Evolutionary conservation across 2,797 vertebrate species (phyloP), one percentile per base, ranked within the genome.

Genomic region (Odontamblyopus rebecca): DNA sequence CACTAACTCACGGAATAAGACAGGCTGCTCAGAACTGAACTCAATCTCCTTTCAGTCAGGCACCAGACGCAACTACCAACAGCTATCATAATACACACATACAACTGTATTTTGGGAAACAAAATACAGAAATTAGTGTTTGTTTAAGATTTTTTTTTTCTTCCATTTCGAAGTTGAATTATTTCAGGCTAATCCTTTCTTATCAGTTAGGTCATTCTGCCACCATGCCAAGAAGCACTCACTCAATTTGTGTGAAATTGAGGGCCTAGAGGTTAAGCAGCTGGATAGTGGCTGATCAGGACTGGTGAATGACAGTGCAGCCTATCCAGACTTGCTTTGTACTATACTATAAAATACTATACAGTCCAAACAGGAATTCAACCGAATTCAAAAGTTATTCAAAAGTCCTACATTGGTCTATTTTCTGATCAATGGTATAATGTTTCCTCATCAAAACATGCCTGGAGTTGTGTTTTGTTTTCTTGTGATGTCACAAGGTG

Each of bases 211-310:
- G 87, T 88, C 86, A 85, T 73, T 88, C 80, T 77, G 74, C 61
- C 75, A 29, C 48, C 81, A 75, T 27, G 79, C 78, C 61, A 70
- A 76, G 61, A 72, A 75, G 60, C 75, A 63, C 73, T 83, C 77
- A 30, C 64, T 86, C 84, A 88, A 79, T 85, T 73, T 82, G 79
- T 77, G 85, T 85, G 86, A 89, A 90, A 85, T 86, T 83, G 80
- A 86, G 76, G 79, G 80, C 80, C 86, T 75, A n/a, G n/a, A 82
- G 86, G 88, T 88, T 74, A 82, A 84, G 75, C 77, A 68, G 70
- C 77, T 72, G 82, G 78, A 88, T 78, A 91, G 86, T 83, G 68
- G 74, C 75, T 81, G 89, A 89, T 91, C 89, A 76, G n/a, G 77
- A 66, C 64, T 70, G 79, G 70, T 54, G n/a, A 71, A 72, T 77